Conservation (phyloP, 1,140 invertebrate genomes). For the Drosophila triauraria region DNA sequence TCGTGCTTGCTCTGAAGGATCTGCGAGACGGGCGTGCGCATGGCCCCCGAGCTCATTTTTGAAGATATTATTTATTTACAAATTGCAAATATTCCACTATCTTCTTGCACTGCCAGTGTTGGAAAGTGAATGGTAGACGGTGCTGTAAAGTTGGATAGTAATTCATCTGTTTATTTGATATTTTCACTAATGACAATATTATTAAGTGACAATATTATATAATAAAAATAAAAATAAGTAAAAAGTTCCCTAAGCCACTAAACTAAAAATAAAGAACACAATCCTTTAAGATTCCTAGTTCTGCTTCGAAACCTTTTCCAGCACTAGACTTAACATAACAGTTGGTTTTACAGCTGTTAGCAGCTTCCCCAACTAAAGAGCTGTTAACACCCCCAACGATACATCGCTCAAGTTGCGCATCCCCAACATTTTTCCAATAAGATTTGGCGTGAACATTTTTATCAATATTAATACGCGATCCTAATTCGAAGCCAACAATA, state of each 20-base stretch:
- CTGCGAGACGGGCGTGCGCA: conserved; percentile 86
- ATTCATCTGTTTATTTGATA: background rate
- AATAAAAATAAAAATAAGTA: background rate
- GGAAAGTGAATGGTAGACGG: background rate
- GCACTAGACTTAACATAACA: conserved; percentile 8
- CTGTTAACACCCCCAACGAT: conserved; percentile 13
- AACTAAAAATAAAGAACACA: too few relatives aligned
- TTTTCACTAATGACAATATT: too few relatives aligned
- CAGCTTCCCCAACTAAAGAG: background rate
- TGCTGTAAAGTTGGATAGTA: background rate
- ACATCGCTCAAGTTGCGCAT: conserved; percentile 17
- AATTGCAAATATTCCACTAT: background rate
- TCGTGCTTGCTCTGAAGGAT: conserved; percentile 87
- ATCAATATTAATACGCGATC: conserved; percentile 37
- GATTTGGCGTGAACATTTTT: conserved; percentile 44
- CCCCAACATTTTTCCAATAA: conserved; percentile 35
- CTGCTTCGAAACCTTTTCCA: background rate
- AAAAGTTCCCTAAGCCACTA: too few relatives aligned
- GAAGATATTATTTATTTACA: conserved; percentile 34
- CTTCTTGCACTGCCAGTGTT: background rate
- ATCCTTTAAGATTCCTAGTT: too few relatives aligned
- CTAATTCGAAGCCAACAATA: conserved; percentile 14
- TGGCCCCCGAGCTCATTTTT: conserved; percentile 80
- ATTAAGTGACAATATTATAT: too few relatives aligned
- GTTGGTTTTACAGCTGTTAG: conserved; percentile 10